Conservation (phyloP, 2,888 invertebrate species). For the Apotomis betuletana region DNA sequence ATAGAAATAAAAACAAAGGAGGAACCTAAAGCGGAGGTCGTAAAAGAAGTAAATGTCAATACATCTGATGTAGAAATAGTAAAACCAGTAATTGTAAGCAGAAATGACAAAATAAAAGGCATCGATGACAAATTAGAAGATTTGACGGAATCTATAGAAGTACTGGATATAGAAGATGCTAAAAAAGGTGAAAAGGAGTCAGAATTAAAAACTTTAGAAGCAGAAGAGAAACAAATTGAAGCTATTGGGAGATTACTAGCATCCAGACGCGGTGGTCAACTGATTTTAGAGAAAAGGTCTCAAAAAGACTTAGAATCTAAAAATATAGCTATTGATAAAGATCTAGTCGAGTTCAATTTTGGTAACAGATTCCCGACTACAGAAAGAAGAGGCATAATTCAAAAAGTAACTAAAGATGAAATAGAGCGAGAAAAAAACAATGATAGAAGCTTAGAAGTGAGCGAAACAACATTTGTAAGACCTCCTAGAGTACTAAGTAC, state of each 20-base stretch:
- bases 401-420: slow-evolving; percentile 75
- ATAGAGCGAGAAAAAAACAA: slow-evolving; percentile 66
- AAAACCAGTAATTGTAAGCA: slow-evolving; percentile 52
- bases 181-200: slow-evolving; percentile 65
- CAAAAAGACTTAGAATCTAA: slow-evolving; percentile 72
- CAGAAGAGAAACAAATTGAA: slow-evolving; percentile 79
- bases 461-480: slow-evolving; percentile 74
- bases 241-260: slow-evolving; percentile 77
- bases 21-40: slow-evolving; percentile 45
- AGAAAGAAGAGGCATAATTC: slow-evolving; percentile 70
- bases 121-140: slow-evolving; percentile 76
- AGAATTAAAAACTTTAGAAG: slow-evolving; percentile 72
- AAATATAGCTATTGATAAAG: slow-evolving; percentile 70
- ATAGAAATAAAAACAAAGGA: slow-evolving; percentile 46
- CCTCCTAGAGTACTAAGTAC: slow-evolving; percentile 74
- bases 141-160: slow-evolving; percentile 74
- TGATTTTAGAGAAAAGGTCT: slow-evolving; percentile 72
- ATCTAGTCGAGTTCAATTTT: slow-evolving; percentile 68
- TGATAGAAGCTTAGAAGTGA: slow-evolving; percentile 76
- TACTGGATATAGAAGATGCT: slow-evolving; percentile 73
- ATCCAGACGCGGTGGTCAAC: slow-evolving; percentile 67
- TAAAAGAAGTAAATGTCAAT: slow-evolving; percentile 49
- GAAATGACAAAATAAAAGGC: slow-evolving; percentile 64
- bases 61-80: slow-evolving; percentile 56
- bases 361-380: slow-evolving; percentile 68